These are phyloP conservation scores for Whitmania pigra DNA, from an alignment of 1,140 invertebrate species.

Conservation along the genomic window DNA sequence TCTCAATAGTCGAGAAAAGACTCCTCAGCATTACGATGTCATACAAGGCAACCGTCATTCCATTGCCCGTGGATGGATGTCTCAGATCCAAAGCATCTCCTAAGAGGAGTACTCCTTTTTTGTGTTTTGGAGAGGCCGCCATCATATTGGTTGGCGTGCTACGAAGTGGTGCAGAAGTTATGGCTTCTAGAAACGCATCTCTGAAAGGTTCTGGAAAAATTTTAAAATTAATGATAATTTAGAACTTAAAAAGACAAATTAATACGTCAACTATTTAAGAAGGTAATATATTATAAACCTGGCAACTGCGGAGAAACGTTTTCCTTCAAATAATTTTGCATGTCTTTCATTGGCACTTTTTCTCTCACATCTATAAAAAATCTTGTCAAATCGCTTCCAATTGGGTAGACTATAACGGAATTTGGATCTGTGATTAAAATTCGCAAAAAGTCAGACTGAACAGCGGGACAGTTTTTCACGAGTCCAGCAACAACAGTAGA, in stretches of 20 bases:
- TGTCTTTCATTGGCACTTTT: slow-evolving; percentile 27
- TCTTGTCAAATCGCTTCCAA: slow-evolving; percentile 26
- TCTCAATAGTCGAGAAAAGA: slow-evolving; percentile 27
- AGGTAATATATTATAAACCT: slow-evolving; percentile 29
- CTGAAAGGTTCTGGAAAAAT: slow-evolving; percentile 29
- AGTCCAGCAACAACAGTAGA: slow-evolving; percentile 34
- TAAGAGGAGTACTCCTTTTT: slow-evolving; percentile 30
- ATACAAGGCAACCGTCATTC: slow-evolving; percentile 35
- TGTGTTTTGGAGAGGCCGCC: slow-evolving; percentile 29
- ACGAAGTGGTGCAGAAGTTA: slow-evolving; percentile 28
- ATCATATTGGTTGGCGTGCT: slow-evolving; percentile 35
- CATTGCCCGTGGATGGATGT: slow-evolving; percentile 35
- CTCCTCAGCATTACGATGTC: slow-evolving; percentile 31
- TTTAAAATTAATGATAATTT: no score
- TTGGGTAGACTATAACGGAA: slow-evolving; percentile 32
- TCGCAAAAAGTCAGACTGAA: slow-evolving; percentile 30
- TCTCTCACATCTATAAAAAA: slow-evolving; percentile 32
- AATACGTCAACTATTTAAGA: no score
- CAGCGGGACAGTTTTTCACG: slow-evolving; percentile 33
- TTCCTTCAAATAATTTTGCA: slow-evolving; percentile 30
- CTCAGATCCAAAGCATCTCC: slow-evolving; percentile 37
- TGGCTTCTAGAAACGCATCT: slow-evolving; percentile 29
- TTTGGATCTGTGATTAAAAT: slow-evolving; percentile 31
- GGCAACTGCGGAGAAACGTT: slow-evolving; percentile 31
- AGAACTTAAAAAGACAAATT: no score